These are phyloP conservation scores for Empis livida DNA, from an alignment of 2,888 invertebrate species.

Conservation along the genomic window DNA sequence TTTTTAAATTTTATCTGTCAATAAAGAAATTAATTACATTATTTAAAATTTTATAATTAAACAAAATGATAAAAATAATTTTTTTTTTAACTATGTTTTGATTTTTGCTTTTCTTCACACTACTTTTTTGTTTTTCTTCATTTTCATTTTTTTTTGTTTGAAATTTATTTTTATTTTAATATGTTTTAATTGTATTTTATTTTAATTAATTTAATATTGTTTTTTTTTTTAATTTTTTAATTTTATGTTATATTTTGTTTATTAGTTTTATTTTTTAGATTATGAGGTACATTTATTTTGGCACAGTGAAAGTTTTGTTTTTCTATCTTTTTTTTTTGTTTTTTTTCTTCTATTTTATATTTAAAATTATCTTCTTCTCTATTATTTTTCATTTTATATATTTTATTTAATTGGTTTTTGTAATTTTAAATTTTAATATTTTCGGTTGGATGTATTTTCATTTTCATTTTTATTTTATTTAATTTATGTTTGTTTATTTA, in stretches of 20 bases:
- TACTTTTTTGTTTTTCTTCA: constrained; percentile 8
- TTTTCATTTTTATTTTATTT: too few relatives aligned
- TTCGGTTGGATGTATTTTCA: constrained; percentile 8
- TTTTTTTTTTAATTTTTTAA: constrained; percentile 8
- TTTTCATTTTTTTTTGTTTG: constrained; percentile 11
- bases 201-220: constrained; percentile 2
- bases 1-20: too few relatives aligned
- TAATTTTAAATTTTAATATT: not conserved
- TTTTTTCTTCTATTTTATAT: constrained; percentile 38
- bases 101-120: constrained; percentile 1
- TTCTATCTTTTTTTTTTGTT: constrained; percentile 36
- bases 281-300: constrained; percentile 70
- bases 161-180: constrained; percentile 1
- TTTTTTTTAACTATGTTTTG: not conserved
- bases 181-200: constrained; percentile 3
- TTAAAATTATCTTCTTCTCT: constrained; percentile 8
- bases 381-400: constrained; percentile 3
- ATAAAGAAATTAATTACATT: too few relatives aligned
- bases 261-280: too few relatives aligned
- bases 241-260: constrained; percentile 17
- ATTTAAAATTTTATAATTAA: too few relatives aligned
- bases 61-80: too few relatives aligned
- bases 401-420: not conserved
- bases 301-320: constrained; percentile 58
- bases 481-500: constrained; percentile 6